Conservation (phyloP, 2,797 vertebrate species). For the Fundulus diaphanus region DNA sequence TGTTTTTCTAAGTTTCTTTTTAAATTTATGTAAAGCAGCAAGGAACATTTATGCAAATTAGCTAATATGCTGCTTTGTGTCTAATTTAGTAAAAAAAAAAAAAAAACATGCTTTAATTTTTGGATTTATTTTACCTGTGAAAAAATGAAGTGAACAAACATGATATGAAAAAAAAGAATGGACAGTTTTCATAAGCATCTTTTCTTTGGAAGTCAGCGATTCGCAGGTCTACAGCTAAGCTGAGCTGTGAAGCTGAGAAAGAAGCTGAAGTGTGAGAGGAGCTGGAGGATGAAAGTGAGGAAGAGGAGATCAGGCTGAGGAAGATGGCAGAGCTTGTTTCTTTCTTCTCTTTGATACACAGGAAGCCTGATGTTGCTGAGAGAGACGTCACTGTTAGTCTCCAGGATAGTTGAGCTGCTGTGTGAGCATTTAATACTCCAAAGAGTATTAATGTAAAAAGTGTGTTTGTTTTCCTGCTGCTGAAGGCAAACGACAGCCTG, state of each 20-base stretch:
- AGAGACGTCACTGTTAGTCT: not conserved
- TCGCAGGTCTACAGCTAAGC: not conserved
- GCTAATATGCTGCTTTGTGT: not conserved
- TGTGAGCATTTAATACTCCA: not conserved
- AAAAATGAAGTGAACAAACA: not conserved
- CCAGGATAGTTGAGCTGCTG: not conserved
- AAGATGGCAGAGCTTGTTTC: conserved; percentile 12
- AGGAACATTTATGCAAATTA: not conserved
- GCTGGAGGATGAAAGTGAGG: conserved; percentile 25
- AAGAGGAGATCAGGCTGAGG: not conserved
- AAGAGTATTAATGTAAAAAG: not conserved
- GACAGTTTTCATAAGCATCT: conserved; percentile 5
- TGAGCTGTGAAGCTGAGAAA: conserved; percentile 1
- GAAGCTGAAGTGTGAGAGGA: conserved; percentile 11
- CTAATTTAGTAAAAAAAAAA: not conserved
- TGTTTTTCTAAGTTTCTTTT: not conserved
- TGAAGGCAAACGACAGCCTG: not conserved
- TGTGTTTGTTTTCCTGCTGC: not conserved
- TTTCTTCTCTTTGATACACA: not conserved
- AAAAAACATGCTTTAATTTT: not conserved
- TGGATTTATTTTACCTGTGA: not conserved
- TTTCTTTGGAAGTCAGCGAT: not conserved
- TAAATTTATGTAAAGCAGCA: not conserved
- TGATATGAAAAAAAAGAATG: too few relatives aligned
- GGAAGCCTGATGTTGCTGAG: not conserved